These are phyloP conservation scores for Pandion haliaetus DNA, from an alignment of 2,113 vertebrate genomes.

Conservation along the genomic window DNA sequence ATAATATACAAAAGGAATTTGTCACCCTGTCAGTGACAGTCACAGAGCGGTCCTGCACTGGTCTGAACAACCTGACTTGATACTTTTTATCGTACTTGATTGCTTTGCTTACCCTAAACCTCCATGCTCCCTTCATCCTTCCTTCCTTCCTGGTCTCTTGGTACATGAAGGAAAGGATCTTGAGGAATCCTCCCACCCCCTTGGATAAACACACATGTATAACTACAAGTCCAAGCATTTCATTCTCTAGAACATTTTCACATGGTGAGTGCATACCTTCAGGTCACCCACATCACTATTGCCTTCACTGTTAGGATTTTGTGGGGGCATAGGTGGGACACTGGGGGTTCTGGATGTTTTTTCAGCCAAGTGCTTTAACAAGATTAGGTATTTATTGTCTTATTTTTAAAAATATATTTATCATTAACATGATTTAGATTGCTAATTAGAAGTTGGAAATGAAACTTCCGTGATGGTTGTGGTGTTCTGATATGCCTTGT, in stretches of 20 bases:
- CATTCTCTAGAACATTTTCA: neutral
- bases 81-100: too few species aligned
- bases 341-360: neutral
- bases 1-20: neutral
- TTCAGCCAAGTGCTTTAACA: neutral
- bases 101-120: neutral
- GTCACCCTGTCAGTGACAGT: neutral
- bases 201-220: fast-evolving
- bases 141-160: neutral
- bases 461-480: neutral
- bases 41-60: neutral
- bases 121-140: neutral
- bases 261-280: neutral
- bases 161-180: neutral
- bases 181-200: neutral
- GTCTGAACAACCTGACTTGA: neutral
- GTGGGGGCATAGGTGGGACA: neutral
- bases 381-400: neutral
- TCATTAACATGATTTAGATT: neutral
- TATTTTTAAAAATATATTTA: fast-evolving
- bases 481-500: neutral
- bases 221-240: neutral
- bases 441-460: neutral
- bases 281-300: too few species aligned
- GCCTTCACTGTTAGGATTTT: neutral